These are phyloP conservation scores for Leptobrachium leishanense DNA, from an alignment of 2,113 vertebrate species.

Conservation along the genomic window DNA sequence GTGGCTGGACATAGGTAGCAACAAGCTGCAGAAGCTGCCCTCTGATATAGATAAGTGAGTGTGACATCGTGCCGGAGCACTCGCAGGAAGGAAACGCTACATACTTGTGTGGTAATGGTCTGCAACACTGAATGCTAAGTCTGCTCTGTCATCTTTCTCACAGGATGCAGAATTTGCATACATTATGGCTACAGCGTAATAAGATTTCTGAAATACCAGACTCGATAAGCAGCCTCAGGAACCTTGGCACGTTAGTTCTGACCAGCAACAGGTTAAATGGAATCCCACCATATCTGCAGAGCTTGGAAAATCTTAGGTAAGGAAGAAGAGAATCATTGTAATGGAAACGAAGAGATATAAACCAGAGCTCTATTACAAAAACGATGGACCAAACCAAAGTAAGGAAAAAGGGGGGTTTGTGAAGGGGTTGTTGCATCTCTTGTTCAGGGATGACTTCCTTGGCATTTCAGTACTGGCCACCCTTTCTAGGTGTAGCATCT, in stretches of 20 bases:
- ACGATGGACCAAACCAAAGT: too few species aligned
- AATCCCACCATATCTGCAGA: constrained; percentile 85
- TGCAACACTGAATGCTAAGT: background rate
- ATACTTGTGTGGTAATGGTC: too few species aligned
- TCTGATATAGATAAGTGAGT: constrained; percentile 81
- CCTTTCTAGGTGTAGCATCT: too few species aligned
- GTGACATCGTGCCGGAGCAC: background rate
- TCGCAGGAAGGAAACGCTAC: too few species aligned
- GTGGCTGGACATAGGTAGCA: constrained; percentile 94
- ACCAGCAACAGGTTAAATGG: constrained; percentile 81
- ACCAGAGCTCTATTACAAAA: background rate
- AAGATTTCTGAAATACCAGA: constrained; percentile 81
- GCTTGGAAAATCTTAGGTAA: constrained; percentile 84
- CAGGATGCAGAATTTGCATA: constrained; percentile 89
- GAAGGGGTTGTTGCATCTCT: too few species aligned
- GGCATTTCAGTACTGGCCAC: too few species aligned
- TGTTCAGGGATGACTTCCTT: too few species aligned
- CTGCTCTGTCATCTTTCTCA: background rate
- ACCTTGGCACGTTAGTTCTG: constrained; percentile 87
- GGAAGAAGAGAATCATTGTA: background rate
- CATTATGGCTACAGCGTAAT: constrained; percentile 93
- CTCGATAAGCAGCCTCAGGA: constrained; percentile 77
- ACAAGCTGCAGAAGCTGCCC: constrained; percentile 79
- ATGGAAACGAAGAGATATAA: background rate
- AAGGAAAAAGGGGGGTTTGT: too few species aligned